Evolutionary conservation across 2,888 invertebrate species (phyloP).

Genomic region (Papilio gigon): DNA sequence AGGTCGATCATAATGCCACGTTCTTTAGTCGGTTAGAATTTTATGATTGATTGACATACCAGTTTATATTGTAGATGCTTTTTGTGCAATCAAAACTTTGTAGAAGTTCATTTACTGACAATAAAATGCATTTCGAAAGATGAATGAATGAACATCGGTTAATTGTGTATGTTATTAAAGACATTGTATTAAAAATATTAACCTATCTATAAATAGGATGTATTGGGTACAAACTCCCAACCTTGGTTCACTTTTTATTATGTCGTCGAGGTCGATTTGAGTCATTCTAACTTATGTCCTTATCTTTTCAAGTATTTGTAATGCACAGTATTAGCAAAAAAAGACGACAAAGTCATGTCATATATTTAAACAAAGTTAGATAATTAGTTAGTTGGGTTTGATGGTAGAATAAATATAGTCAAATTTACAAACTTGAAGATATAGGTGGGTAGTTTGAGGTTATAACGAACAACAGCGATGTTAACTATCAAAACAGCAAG

Average conservation of each 20-base stretch:
- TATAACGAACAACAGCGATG: too few species aligned
- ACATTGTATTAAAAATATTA: neutral
- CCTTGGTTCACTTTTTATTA: conserved; percentile 49
- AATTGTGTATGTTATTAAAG: neutral
- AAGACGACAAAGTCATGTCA: conserved; percentile 30
- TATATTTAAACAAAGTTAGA: neutral
- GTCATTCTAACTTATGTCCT: conserved; percentile 48
- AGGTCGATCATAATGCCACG: conserved; percentile 3
- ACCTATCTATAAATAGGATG: neutral
- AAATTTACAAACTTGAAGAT: too few species aligned
- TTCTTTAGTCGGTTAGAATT: conserved; percentile 13
- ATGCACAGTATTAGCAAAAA: conserved; percentile 29
- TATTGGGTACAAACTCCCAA: neutral
- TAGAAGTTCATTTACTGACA: neutral
- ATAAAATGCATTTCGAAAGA: conserved; percentile 3
- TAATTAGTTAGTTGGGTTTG: neutral
- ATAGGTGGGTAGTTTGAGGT: too few species aligned
- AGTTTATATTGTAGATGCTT: neutral
- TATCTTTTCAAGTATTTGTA: conserved; percentile 59
- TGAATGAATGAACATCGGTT: neutral
- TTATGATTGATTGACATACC: neutral
- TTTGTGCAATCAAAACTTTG: neutral
- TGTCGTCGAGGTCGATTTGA: conserved; percentile 54
- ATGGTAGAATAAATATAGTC: neutral
- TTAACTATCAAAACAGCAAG: too few species aligned